These are phyloP conservation scores for Globicephala melas DNA, from an alignment of 2,113 vertebrate genomes.

Conservation along the genomic window DNA sequence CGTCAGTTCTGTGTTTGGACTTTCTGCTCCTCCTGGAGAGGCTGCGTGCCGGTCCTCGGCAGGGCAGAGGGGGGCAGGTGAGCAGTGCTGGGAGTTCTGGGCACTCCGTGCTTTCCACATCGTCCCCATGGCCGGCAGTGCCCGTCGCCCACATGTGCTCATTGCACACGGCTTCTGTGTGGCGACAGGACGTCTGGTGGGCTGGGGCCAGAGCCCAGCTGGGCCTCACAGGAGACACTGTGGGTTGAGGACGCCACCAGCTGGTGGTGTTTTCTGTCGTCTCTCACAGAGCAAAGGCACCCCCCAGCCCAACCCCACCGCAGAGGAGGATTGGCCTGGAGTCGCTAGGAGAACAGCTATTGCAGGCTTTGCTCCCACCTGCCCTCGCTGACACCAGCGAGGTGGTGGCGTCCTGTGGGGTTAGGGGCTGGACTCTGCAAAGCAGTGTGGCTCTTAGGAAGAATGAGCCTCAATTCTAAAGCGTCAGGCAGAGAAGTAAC, in stretches of 20 bases:
- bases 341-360: background rate
- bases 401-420: background rate
- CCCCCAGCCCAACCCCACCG: background rate
- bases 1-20: background rate
- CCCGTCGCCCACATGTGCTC: too few relatives aligned
- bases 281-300: background rate
- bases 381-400: background rate
- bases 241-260: accelerated
- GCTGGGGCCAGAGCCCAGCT: background rate
- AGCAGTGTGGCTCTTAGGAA: background rate
- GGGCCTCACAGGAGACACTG: background rate
- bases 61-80: accelerated
- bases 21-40: background rate
- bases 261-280: background rate
- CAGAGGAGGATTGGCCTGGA: background rate
- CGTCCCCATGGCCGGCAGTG: background rate
- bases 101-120: accelerated
- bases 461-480: too few relatives aligned
- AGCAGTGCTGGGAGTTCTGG: background rate
- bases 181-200: too few relatives aligned
- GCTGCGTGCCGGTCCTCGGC: too few relatives aligned
- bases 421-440: background rate
- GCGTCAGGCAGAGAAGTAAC: background rate
- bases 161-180: background rate
- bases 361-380: background rate